Evolutionary conservation across 1,140 invertebrate species (phyloP).

Genomic region (Pomacea maculata): DNA sequence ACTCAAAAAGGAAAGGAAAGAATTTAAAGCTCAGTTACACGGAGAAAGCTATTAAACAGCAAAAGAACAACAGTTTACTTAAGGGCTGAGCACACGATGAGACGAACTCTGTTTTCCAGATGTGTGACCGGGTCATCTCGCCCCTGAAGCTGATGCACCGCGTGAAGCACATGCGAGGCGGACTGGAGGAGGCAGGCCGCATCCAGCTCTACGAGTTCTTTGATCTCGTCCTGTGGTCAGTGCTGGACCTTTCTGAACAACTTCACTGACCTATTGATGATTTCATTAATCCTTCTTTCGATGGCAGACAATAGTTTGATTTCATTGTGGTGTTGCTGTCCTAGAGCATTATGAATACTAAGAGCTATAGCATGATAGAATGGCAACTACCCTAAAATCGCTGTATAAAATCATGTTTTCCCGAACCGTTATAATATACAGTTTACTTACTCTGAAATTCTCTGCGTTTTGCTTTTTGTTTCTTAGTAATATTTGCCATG

Average conservation of each 20-base stretch:
- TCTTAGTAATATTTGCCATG: too few species aligned
- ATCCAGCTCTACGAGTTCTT: constrained; percentile 57
- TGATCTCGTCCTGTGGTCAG: constrained; percentile 55
- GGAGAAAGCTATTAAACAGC: too few species aligned
- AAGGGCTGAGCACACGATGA: too few species aligned
- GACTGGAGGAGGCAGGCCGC: constrained; percentile 47
- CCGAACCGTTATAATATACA: background rate
- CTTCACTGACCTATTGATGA: background rate
- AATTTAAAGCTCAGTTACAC: too few species aligned
- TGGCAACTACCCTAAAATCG: background rate
- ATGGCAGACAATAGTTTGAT: background rate
- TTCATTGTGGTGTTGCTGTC: background rate
- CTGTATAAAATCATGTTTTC: background rate
- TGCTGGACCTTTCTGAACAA: background rate
- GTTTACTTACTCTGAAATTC: too few species aligned
- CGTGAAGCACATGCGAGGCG: constrained; percentile 52
- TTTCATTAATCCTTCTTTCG: background rate
- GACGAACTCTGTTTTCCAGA: constrained; percentile 27
- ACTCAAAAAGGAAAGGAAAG: too few species aligned
- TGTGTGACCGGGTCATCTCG: constrained; percentile 53
- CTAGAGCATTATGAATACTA: background rate
- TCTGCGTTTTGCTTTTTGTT: too few species aligned
- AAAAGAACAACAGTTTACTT: too few species aligned
- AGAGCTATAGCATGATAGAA: background rate
- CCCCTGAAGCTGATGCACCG: constrained; percentile 55